Conservation (phyloP, 2,113 vertebrate genomes). For the Glaucidium brasilianum region DNA sequence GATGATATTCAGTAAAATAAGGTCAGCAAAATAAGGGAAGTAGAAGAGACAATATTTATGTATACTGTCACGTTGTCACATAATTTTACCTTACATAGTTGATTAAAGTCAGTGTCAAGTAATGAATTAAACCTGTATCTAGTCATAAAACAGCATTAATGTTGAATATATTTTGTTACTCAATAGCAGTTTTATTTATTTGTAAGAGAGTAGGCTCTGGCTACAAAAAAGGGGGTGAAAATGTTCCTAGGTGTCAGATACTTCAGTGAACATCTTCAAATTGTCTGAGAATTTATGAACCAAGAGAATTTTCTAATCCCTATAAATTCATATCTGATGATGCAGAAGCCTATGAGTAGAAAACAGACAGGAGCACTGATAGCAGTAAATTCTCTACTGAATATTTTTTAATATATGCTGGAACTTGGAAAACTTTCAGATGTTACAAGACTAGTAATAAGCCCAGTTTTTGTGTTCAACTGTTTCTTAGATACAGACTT, state of each 20-base stretch:
- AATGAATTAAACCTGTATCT: neutral
- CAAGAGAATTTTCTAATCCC: neutral
- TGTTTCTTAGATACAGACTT: neutral
- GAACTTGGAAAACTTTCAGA: neutral
- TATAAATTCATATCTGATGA: neutral
- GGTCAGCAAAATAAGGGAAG: neutral
- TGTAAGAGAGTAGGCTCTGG: neutral
- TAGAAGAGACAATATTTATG: neutral
- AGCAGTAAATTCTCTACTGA: neutral
- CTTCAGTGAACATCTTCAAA: neutral
- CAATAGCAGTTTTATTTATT: neutral
- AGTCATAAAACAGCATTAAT: neutral
- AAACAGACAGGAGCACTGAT: neutral
- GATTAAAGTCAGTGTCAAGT: neutral
- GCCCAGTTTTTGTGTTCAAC: neutral
- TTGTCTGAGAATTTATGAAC: neutral
- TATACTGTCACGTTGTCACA: neutral
- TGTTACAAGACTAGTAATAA: neutral
- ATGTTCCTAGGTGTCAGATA: neutral
- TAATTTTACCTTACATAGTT: neutral
- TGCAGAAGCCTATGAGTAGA: fast-evolving
- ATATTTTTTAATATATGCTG: neutral
- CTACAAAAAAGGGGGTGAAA: neutral
- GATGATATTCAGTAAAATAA: neutral
- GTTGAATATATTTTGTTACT: neutral